Evolutionary conservation across 2,797 vertebrate species (phyloP).

Genomic region (Rhabdophis nuchalis): DNA sequence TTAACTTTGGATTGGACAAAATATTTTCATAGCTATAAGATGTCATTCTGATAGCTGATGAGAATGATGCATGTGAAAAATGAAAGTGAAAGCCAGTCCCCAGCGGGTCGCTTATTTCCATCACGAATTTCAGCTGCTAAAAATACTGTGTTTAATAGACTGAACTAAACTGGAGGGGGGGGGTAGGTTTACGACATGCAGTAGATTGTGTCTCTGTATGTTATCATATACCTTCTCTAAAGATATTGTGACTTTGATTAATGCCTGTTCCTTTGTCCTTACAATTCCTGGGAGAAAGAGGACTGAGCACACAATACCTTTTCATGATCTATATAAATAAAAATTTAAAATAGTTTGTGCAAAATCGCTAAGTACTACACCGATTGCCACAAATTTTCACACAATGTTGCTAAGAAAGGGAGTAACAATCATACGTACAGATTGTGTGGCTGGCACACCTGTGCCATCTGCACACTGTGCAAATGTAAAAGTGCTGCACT

Average conservation of each 20-base stretch:
- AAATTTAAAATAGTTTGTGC: too few species aligned
- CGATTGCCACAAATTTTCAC: too few species aligned
- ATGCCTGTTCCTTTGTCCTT: neutral
- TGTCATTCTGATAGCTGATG: neutral
- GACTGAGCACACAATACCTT: neutral
- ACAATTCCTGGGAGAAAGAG: neutral
- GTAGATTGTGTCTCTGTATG: neutral
- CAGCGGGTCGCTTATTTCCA: slow-evolving; percentile 32
- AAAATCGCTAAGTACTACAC: too few species aligned
- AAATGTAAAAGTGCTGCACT: too few species aligned
- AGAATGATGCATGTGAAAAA: slow-evolving; percentile 58
- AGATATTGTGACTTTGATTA: neutral
- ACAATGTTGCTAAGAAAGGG: too few species aligned
- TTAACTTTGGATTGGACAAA: neutral
- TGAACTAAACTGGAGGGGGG: neutral
- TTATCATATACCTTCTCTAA: neutral
- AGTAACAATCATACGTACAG: too few species aligned
- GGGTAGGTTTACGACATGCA: neutral
- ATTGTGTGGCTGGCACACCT: too few species aligned
- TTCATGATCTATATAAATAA: too few species aligned
- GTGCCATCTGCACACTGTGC: too few species aligned
- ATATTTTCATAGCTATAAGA: neutral
- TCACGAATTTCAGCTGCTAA: neutral
- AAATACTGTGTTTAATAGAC: neutral
- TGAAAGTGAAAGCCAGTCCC: slow-evolving; percentile 61